These are phyloP conservation scores for Presbytis comata DNA, from an alignment of 2,797 vertebrate genomes.

Conservation along the genomic window DNA sequence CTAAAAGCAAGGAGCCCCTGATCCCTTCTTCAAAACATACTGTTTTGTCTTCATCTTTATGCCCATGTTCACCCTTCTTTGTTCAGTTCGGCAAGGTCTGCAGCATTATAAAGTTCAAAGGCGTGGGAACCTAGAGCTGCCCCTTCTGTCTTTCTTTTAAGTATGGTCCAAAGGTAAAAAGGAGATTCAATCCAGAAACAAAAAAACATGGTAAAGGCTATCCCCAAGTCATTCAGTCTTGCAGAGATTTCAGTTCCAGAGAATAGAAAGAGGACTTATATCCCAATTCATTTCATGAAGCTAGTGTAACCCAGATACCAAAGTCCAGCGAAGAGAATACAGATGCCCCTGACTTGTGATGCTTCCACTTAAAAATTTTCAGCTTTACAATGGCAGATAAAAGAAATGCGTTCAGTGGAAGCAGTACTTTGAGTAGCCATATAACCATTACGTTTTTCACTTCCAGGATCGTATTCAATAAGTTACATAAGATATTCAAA, in stretches of 20 bases:
- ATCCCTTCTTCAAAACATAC: too few relatives aligned
- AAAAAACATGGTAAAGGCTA: background rate
- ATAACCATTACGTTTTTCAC: background rate
- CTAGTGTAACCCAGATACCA: background rate
- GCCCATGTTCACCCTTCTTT: too few relatives aligned
- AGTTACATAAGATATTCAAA: background rate
- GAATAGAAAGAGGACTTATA: background rate
- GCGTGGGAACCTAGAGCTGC: background rate
- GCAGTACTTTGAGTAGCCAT: background rate
- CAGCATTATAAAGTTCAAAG: background rate
- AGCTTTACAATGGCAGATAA: background rate
- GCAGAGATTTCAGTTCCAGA: background rate
- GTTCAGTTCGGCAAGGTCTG: too few relatives aligned
- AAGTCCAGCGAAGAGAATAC: background rate
- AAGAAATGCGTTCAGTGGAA: background rate
- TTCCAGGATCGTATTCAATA: background rate
- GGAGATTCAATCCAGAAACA: background rate
- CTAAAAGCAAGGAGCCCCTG: too few relatives aligned
- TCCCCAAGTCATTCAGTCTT: background rate
- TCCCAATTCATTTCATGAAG: background rate
- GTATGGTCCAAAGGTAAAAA: background rate
- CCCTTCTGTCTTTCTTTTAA: background rate
- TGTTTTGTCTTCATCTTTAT: too few relatives aligned
- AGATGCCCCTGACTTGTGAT: background rate
- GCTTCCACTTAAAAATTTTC: background rate